phyloP scores from a whole-genome alignment of 1,140 invertebrate genomes.

The Triops longicaudatus region DNA sequence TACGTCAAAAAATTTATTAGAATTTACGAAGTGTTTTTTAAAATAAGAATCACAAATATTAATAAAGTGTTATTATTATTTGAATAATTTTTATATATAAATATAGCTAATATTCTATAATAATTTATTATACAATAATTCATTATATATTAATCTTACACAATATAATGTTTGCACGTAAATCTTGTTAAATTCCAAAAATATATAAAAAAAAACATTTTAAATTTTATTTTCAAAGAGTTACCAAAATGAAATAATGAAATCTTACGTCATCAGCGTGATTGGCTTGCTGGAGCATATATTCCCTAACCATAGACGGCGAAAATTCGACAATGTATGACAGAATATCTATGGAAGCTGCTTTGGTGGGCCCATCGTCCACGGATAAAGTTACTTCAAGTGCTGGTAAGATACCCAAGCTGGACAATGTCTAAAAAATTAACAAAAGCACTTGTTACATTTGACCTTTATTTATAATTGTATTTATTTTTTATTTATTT shows the following conservation, averaged over 20 bases:
- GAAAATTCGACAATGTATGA: conserved; percentile 98
- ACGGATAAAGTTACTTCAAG: conserved; percentile 88
- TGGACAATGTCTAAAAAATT: conserved; percentile 65
- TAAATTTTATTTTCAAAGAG: background rate
- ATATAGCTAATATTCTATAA: too few species aligned
- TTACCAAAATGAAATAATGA: conserved; percentile 25
- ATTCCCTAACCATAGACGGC: conserved; percentile 93
- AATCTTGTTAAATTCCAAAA: too few species aligned
- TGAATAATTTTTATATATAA: too few species aligned
- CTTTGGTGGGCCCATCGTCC: conserved; percentile 87
- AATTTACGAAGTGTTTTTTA: too few species aligned
- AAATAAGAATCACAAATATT: too few species aligned
- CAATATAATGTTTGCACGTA: too few species aligned
- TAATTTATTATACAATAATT: too few species aligned
- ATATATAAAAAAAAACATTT: too few species aligned
- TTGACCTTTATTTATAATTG: background rate
- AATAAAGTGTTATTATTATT: too few species aligned
- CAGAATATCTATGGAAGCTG: conserved; percentile 94
- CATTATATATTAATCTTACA: too few species aligned
- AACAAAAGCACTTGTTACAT: conserved; percentile 32
- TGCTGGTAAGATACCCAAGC: conserved; percentile 84
- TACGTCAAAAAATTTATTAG: conserved; percentile 40
- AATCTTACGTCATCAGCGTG: conserved; percentile 71
- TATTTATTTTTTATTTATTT: too few species aligned
- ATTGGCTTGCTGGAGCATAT: conserved; percentile 82